A percentile compares a stretch with the other conserved stretches of the same genome.
These are phyloP conservation scores for Dysmachus trigonus DNA, from an alignment of 2,888 invertebrate species.

Conservation along the genomic window DNA sequence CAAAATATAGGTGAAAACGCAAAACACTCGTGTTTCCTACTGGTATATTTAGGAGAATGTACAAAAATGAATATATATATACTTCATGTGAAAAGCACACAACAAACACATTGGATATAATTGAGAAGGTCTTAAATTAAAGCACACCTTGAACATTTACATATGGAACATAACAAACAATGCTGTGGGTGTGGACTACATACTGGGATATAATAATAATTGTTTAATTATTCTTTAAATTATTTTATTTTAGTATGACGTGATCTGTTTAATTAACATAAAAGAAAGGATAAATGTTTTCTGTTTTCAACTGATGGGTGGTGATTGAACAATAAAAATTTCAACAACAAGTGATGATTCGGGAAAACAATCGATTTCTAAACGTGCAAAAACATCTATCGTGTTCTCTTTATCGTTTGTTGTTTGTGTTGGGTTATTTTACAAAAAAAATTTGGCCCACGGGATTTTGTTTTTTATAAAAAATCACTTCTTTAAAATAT, in stretches of 20 bases:
- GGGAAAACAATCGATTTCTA: conserved; percentile 2
- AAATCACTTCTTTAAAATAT: background rate
- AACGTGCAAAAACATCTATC: conserved; percentile 6
- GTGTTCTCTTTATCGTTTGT: background rate
- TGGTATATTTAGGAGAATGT: background rate
- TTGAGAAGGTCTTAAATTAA: background rate
- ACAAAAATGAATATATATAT: background rate
- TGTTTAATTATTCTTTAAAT: background rate
- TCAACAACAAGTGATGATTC: conserved; percentile 7
- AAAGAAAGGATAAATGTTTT: background rate
- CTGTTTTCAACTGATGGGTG: background rate
- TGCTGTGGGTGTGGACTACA: conserved; percentile 35
- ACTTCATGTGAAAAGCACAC: background rate
- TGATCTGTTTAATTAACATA: background rate
- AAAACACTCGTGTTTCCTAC: background rate
- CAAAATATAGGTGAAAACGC: background rate
- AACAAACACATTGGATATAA: background rate
- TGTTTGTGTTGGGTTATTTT: background rate
- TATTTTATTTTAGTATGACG: background rate
- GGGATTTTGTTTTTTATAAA: background rate
- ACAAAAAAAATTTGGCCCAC: background rate
- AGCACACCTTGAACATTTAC: background rate
- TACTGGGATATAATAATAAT: conserved; percentile 50
- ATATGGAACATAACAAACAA: background rate
- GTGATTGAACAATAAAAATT: background rate